Evolutionary conservation across 2,888 invertebrate genomes (phyloP), one percentile per base, ranked within the genome.

Genomic region (Acanthosoma haemorrhoidale): DNA sequence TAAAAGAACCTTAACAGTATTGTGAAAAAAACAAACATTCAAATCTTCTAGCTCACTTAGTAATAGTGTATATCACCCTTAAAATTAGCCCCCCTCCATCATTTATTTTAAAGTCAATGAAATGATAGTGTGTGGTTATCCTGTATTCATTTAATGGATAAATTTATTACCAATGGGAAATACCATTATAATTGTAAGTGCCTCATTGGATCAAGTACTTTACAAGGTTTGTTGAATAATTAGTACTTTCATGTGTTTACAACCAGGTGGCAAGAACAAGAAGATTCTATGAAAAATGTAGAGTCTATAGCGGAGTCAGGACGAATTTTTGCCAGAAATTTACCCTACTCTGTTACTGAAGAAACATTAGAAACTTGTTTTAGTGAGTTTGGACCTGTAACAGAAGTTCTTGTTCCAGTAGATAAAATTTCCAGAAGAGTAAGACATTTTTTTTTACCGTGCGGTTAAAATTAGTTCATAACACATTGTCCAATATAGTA

Each of bases 251-350:
- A 16, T 25, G 8, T 32, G 2, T 67, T 41, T 25, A 3, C n/a
- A n/a, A n/a, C 18, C 34, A 75, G 74, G 58, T 89, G 88, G 88
- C 82, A 82, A 72, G 81, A 82, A 16, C 87, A 89, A 77, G 84
- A 86, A 78, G 85, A 87, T 11, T 66, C 72, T 11, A 75, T 89
- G 2, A 84, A 86, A 76, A 85, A 85, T 77, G 91, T 90, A 79
- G 94, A 94, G 79, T 85, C 84, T 74, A 89, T 94, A 72, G 91
- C 88, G 0, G 94, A 94, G 78, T 94, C 96, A 74, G 98, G 98
- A 2, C 86, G 91, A 75, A 89, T 98, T 77, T 98, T 94, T 83
- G 84, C 96, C 1, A 85, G 97, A 72, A 98, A 98, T 83, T 84
- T 98, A 70, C 83, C 95, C 0, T 98, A 95, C 78, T 86, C 88